Percentiles rank a stretch among this genome's conserved stretches.
Conservation (phyloP, 2,113 vertebrate species). For the Siniperca knerii region DNA sequence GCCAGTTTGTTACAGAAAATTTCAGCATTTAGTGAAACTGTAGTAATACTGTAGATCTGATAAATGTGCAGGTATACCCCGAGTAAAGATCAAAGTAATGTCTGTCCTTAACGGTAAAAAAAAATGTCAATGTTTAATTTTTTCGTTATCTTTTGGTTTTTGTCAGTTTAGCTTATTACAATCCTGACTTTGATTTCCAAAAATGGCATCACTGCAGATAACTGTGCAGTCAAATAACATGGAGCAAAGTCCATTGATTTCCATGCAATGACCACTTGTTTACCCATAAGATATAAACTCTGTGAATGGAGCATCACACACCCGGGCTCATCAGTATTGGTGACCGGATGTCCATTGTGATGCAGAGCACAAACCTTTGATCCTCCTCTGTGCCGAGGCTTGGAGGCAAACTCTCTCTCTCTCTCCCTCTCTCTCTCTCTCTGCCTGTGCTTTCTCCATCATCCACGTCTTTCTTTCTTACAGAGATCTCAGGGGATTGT, state of each 20-base stretch:
- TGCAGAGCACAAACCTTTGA: constrained; percentile 84
- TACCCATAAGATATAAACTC: constrained; percentile 62
- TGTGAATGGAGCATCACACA: constrained; percentile 75
- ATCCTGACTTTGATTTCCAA: not conserved
- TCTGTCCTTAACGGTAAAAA: not conserved
- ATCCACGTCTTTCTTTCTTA: constrained; percentile 69
- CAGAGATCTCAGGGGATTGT: constrained; percentile 72
- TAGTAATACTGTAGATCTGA: not conserved
- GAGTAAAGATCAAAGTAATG: not conserved
- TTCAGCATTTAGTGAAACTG: too few species aligned
- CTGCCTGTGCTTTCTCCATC: constrained; percentile 66
- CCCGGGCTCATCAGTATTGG: constrained; percentile 80
- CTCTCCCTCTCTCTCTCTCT: constrained; percentile 25
- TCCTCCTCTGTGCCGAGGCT: constrained; percentile 80
- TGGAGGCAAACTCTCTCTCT: constrained; percentile 74
- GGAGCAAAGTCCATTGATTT: constrained; percentile 33
- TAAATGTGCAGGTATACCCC: not conserved
- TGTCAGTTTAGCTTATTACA: not conserved
- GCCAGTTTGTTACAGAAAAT: not conserved
- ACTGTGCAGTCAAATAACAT: constrained; percentile 9
- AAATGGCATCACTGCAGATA: not conserved
- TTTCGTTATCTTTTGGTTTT: not conserved
- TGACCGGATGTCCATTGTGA: constrained; percentile 81
- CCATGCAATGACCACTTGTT: constrained; percentile 65
- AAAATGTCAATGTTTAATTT: not conserved